Evolutionary conservation across 2,113 vertebrate species (phyloP).

Genomic region (Struthidea cinerea): DNA sequence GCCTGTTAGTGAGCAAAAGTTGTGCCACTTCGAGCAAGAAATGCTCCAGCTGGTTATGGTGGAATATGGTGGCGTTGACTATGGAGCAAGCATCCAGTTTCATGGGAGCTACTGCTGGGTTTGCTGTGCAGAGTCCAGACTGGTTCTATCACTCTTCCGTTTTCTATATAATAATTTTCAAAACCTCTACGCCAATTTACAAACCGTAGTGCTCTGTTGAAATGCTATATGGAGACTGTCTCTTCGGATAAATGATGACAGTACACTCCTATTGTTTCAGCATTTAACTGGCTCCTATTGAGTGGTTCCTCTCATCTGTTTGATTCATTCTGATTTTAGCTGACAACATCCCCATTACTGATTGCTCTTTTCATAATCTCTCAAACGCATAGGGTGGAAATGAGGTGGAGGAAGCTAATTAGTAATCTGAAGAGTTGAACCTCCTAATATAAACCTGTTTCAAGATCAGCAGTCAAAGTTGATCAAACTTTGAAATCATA

Average conservation of each 20-base stretch:
- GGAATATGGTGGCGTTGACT: background rate
- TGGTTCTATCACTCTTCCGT: background rate
- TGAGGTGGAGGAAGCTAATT: slow-evolving; percentile 65
- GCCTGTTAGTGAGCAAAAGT: background rate
- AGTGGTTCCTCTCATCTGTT: slow-evolving; percentile 70
- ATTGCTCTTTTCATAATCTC: slow-evolving; percentile 72
- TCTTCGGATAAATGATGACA: slow-evolving; percentile 67
- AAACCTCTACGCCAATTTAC: background rate
- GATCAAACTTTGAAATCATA: slow-evolving; percentile 51
- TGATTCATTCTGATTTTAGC: slow-evolving; percentile 77
- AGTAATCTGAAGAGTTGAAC: slow-evolving; percentile 70
- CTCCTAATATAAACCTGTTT: slow-evolving; percentile 56
- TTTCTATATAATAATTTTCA: background rate
- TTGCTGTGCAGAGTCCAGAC: background rate
- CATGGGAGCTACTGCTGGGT: background rate
- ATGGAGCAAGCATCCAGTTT: background rate
- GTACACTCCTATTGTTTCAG: slow-evolving; percentile 71
- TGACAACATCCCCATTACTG: slow-evolving; percentile 70
- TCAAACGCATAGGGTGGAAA: slow-evolving; percentile 65
- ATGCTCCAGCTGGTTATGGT: background rate
- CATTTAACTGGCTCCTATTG: slow-evolving; percentile 76
- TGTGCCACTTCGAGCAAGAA: background rate
- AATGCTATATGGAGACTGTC: slow-evolving; percentile 63
- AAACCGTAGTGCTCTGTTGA: background rate
- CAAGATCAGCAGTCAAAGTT: slow-evolving; percentile 40